A percentile compares a stretch with the other conserved stretches of the same genome.
phyloP scores from a whole-genome alignment of 2,113 vertebrate genomes.

The Ochotona curzoniae region DNA sequence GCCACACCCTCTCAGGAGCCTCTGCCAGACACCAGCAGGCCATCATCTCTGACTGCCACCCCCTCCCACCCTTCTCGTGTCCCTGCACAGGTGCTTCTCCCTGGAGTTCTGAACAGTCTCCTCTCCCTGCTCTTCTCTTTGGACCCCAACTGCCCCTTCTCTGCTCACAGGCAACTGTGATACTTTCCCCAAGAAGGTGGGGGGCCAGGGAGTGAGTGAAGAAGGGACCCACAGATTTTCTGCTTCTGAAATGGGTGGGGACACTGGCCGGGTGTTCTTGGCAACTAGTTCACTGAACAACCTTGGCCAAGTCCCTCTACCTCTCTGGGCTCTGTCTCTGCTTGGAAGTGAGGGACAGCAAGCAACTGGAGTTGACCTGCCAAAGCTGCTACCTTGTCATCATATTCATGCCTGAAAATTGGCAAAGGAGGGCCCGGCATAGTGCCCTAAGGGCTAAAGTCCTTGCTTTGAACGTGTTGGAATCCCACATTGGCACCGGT shows the following conservation, averaged over 20 bases:
- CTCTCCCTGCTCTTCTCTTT: not conserved
- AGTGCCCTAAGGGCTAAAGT: no score
- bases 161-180: not conserved
- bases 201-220: no score
- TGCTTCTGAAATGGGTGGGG: not conserved
- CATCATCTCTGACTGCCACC: not conserved
- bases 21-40: not conserved
- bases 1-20: not conserved
- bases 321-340: not conserved
- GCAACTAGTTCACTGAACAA: not conserved
- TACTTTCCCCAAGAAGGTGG: not conserved
- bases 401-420: not conserved
- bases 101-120: not conserved
- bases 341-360: not conserved
- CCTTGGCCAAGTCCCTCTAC: not conserved
- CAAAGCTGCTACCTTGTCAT: not conserved
- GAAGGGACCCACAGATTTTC: not conserved
- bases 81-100: not conserved
- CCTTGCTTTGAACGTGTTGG: no score
- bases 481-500: no score
- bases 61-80: no score
- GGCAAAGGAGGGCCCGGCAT: not conserved
- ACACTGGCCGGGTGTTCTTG: not conserved
- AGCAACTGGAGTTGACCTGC: not conserved
- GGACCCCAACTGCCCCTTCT: not conserved